Evolutionary conservation across 2,113 vertebrate genomes (phyloP).

Genomic region (Rafetus swinhoei): DNA sequence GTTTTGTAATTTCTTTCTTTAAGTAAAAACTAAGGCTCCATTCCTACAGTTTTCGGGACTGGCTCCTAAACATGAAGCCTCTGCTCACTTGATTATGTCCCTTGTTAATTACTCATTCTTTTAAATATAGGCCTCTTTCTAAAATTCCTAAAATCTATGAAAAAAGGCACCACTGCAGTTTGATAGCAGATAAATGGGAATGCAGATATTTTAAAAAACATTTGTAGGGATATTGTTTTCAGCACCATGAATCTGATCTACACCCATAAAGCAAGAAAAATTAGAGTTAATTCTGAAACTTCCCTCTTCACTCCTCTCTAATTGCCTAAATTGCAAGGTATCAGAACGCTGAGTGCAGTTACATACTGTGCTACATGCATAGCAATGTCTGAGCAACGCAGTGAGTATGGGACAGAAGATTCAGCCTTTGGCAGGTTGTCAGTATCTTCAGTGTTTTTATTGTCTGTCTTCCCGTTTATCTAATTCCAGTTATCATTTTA

Average conservation of each 20-base stretch:
- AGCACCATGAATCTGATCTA: not conserved
- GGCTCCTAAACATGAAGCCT: not conserved
- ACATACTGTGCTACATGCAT: not conserved
- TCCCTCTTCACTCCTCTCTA: not conserved
- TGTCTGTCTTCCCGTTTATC: not conserved
- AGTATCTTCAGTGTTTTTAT: not conserved
- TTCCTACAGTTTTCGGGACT: not conserved
- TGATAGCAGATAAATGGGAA: not conserved
- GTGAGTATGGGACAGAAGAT: not conserved
- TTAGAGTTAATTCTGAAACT: conserved; percentile 8
- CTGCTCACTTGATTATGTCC: not conserved
- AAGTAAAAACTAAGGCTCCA: not conserved
- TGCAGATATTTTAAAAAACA: not conserved
- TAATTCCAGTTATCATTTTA: not conserved
- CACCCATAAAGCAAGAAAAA: conserved; percentile 9
- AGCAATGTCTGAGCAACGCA: conserved; percentile 57
- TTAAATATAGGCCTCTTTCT: not conserved
- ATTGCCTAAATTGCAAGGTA: conserved; percentile 52
- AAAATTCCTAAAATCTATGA: not conserved
- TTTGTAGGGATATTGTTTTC: not conserved
- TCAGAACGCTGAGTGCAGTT: conserved; percentile 55
- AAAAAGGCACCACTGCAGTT: not conserved
- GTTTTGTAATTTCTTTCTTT: not conserved
- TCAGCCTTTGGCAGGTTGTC: conserved; percentile 43
- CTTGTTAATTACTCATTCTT: not conserved